phyloP scores from a whole-genome alignment of 2,888 invertebrate species.

The Pheosia tremula region DNA sequence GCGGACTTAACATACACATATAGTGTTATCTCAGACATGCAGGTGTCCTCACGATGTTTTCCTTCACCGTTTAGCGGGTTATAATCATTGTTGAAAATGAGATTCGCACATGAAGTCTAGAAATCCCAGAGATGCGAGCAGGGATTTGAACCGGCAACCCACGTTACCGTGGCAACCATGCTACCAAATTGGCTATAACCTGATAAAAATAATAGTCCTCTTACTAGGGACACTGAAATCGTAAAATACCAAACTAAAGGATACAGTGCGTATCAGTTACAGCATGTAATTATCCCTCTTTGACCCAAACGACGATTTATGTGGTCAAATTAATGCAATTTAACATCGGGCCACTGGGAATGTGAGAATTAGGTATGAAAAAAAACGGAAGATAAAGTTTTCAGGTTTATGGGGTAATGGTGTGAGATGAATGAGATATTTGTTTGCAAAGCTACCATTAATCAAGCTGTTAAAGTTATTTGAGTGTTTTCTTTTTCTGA shows the following conservation, averaged over 20 bases:
- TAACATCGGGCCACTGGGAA: constrained; percentile 59
- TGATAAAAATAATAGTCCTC: background rate
- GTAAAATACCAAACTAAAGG: constrained; percentile 21
- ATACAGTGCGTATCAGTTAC: constrained; percentile 10
- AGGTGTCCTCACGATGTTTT: too few species aligned
- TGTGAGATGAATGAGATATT: background rate
- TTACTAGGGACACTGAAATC: constrained; percentile 11
- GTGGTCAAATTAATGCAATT: constrained; percentile 66
- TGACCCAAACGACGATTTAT: constrained; percentile 60
- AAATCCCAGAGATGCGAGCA: too few species aligned
- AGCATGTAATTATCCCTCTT: constrained; percentile 29
- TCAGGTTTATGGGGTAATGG: background rate
- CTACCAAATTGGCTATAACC: too few species aligned
- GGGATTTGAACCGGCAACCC: too few species aligned
- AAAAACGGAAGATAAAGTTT: constrained; percentile 17
- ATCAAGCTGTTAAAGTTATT: too few species aligned
- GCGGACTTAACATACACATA: too few species aligned
- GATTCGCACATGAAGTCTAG: too few species aligned
- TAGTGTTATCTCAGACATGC: too few species aligned
- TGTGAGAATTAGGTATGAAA: constrained; percentile 36
- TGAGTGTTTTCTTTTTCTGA: too few species aligned
- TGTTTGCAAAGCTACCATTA: background rate
- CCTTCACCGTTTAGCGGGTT: too few species aligned
- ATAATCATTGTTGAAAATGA: too few species aligned
- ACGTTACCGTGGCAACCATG: too few species aligned